Conservation (phyloP, 2,888 invertebrate genomes). For the Drosophila prostipennis region DNA sequence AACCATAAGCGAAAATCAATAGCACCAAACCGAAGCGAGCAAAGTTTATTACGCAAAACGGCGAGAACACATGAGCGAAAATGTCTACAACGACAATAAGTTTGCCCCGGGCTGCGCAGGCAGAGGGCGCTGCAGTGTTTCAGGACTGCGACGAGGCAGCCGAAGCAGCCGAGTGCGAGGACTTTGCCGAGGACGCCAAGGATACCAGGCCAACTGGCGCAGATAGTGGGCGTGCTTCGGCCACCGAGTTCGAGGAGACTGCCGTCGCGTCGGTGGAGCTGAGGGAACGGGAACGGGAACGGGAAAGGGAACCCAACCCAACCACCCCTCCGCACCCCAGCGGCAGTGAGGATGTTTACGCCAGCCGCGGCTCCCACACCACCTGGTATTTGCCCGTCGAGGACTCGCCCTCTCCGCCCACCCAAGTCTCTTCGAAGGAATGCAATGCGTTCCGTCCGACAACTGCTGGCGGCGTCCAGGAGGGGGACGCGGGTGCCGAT, state of each 20-base stretch:
- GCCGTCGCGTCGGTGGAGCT: constrained; percentile 29
- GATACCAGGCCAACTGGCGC: constrained; percentile 41
- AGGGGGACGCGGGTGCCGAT: not conserved
- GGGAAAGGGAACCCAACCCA: no score
- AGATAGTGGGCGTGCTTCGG: constrained; percentile 81
- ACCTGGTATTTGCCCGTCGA: constrained; percentile 76
- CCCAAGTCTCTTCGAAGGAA: constrained; percentile 21
- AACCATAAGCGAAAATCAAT: constrained; percentile 61
- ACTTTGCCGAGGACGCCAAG: constrained; percentile 30
- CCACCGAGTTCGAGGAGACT: constrained; percentile 72
- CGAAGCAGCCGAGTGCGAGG: constrained; percentile 8
- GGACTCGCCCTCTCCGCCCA: constrained; percentile 14
- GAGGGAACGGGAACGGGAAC: constrained; percentile 14
- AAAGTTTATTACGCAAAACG: constrained; percentile 35
- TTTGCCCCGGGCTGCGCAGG: constrained; percentile 42
- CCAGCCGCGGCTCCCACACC: constrained; percentile 68
- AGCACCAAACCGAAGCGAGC: constrained; percentile 31
- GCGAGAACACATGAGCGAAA: constrained; percentile 28
- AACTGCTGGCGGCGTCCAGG: not conserved
- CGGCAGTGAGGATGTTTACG: constrained; percentile 56
- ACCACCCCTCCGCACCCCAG: not conserved
- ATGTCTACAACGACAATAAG: constrained; percentile 67
- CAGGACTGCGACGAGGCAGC: constrained; percentile 3
- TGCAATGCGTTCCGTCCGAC: constrained; percentile 15
- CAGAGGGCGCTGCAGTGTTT: constrained; percentile 4